A percentile compares a stretch with the other conserved stretches of the same genome.
These are phyloP conservation scores for Nibea coibor DNA, from an alignment of 2,113 vertebrate species.

Conservation along the genomic window DNA sequence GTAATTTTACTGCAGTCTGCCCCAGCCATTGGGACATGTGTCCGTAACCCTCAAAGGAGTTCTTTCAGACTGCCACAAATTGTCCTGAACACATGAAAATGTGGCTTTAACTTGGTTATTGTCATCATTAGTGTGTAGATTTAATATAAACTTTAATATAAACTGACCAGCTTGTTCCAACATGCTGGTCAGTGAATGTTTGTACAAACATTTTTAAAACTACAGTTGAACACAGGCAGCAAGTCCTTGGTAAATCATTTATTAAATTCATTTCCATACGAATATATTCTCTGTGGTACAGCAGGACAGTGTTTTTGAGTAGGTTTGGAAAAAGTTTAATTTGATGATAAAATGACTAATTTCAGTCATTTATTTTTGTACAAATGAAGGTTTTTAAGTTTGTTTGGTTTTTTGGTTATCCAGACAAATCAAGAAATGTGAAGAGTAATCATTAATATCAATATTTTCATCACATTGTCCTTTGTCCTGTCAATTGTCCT, in stretches of 20 bases:
- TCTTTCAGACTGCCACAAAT: background rate
- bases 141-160: too few species aligned
- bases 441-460: background rate
- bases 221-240: too few species aligned
- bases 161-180: too few species aligned
- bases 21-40: background rate
- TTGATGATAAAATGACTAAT: background rate
- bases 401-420: background rate
- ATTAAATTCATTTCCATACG: background rate
- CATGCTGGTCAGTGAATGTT: too few species aligned
- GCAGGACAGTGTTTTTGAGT: background rate
- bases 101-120: background rate
- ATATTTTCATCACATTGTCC: background rate
- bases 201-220: background rate
- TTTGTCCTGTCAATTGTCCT: too few species aligned
- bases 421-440: background rate
- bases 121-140: background rate
- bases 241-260: background rate
- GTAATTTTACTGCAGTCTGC: background rate
- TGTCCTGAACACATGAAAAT: too few species aligned
- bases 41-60: too few species aligned
- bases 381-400: background rate
- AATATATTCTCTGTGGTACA: background rate
- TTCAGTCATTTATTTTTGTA: background rate
- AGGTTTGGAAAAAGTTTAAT: too few species aligned